These are phyloP conservation scores for Calliopsis andreniformis DNA, from an alignment of 1,140 invertebrate species.

Conservation along the genomic window DNA sequence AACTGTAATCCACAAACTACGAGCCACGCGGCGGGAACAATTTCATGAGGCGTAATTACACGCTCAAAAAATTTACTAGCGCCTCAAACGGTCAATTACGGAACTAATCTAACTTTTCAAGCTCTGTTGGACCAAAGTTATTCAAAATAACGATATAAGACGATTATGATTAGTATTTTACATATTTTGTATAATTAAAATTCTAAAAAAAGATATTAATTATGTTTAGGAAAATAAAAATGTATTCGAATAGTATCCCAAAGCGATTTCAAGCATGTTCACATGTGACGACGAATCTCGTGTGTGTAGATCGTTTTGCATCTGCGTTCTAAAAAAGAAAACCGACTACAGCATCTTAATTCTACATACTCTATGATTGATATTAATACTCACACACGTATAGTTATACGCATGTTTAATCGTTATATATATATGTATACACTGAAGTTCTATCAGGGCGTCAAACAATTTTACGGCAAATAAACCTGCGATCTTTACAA, in stretches of 20 bases:
- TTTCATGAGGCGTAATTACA: conserved; percentile 13
- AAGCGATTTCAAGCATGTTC: too few species aligned
- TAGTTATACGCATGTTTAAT: not conserved
- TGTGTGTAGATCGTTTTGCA: too few species aligned
- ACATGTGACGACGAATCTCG: too few species aligned
- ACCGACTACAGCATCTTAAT: not conserved
- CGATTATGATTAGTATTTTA: too few species aligned
- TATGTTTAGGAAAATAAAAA: too few species aligned
- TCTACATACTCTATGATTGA: not conserved
- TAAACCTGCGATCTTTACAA: not conserved
- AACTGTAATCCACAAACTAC: conserved; percentile 40
- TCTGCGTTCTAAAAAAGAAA: not conserved
- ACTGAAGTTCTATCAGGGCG: conserved; percentile 19
- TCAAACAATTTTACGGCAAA: conserved; percentile 30
- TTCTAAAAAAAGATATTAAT: too few species aligned
- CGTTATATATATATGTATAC: not conserved
- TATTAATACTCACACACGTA: conserved; percentile 14
- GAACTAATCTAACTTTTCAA: not conserved
- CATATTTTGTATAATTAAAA: too few species aligned
- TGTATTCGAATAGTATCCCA: too few species aligned
- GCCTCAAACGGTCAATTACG: too few species aligned
- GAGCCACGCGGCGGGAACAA: conserved; percentile 33
- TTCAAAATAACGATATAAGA: too few species aligned
- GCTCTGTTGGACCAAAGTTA: too few species aligned
- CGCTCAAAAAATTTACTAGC: not conserved